A percentile compares a stretch with the other conserved stretches of the same genome.
Evolutionary conservation across 2,797 vertebrate genomes (phyloP).

Genomic region (Semotilus atromaculatus): DNA sequence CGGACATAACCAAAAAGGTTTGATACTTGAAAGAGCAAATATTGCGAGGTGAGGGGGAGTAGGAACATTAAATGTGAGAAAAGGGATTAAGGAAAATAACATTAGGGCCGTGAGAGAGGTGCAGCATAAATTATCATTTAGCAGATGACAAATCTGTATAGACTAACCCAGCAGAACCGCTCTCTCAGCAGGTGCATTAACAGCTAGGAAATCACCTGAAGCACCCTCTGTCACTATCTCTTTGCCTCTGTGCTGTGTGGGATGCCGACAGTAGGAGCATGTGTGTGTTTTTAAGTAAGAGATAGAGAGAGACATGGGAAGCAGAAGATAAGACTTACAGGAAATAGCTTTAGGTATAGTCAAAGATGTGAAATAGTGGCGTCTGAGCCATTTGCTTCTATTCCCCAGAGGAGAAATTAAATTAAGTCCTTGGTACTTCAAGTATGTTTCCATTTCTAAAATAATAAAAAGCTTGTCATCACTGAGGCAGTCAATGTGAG

Average conservation of each 20-base stretch:
- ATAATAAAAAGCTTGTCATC: neutral
- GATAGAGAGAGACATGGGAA: slow-evolving; percentile 27
- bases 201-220: slow-evolving; percentile 31
- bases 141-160: slow-evolving; percentile 21
- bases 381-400: slow-evolving; percentile 10
- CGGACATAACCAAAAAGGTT: neutral
- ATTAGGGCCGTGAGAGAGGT: neutral
- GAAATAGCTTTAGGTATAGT: slow-evolving; percentile 29
- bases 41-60: neutral
- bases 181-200: slow-evolving; percentile 25
- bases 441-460: neutral
- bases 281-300: slow-evolving; percentile 8
- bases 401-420: slow-evolving; percentile 13
- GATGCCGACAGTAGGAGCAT: slow-evolving; percentile 18
- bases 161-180: slow-evolving; percentile 1
- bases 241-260: slow-evolving; percentile 9
- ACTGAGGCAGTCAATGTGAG: neutral
- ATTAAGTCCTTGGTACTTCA: slow-evolving; percentile 10
- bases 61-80: slow-evolving; percentile 17
- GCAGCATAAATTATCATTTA: slow-evolving; percentile 29
- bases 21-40: slow-evolving; percentile 20
- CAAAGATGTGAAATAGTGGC: slow-evolving; percentile 17
- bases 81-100: slow-evolving; percentile 24
- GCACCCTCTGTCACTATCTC: neutral
- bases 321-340: slow-evolving; percentile 27